phyloP scores from a whole-genome alignment of 2,888 invertebrate species.

The Thymelicus acteon region DNA sequence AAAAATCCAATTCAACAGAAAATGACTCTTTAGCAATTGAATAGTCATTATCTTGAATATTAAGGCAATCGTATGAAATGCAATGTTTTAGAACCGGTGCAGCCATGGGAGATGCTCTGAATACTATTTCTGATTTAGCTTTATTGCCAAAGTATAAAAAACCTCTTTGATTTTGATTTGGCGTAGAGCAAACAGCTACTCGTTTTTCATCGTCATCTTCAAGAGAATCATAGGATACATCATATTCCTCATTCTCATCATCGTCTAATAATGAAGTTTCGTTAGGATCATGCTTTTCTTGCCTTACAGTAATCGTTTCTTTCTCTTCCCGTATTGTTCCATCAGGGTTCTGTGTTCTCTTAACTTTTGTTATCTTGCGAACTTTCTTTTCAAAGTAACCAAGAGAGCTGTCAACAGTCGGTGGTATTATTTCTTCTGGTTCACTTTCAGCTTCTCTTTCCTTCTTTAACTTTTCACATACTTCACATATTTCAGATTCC shows the following conservation, averaged over 20 bases:
- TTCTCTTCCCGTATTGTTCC: constrained; percentile 55
- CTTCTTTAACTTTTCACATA: constrained; percentile 24
- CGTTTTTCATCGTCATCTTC: constrained; percentile 40
- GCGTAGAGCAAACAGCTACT: constrained; percentile 41
- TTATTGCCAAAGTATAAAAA: constrained; percentile 35
- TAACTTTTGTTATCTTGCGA: constrained; percentile 53
- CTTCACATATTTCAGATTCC: constrained; percentile 25
- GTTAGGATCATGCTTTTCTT: constrained; percentile 48
- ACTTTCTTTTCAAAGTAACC: constrained; percentile 54
- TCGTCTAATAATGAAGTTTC: constrained; percentile 43
- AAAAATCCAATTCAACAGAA: constrained; percentile 26
- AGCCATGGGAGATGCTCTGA: constrained; percentile 25
- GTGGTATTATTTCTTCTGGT: not conserved
- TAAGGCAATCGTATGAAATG: constrained; percentile 38
- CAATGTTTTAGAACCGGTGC: constrained; percentile 41
- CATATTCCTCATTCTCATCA: constrained; percentile 42
- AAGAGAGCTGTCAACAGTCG: constrained; percentile 41
- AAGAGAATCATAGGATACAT: constrained; percentile 41
- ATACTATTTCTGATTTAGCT: constrained; percentile 42
- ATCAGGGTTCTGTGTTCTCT: constrained; percentile 51
- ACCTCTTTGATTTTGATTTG: constrained; percentile 40
- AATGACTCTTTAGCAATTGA: constrained; percentile 5
- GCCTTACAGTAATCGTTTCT: constrained; percentile 49
- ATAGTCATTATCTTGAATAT: constrained; percentile 11
- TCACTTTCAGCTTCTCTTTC: constrained; percentile 25